Base-by-base conservation (phyloP, 2,888 invertebrate genomes). In the Metalampra italica region DNA sequence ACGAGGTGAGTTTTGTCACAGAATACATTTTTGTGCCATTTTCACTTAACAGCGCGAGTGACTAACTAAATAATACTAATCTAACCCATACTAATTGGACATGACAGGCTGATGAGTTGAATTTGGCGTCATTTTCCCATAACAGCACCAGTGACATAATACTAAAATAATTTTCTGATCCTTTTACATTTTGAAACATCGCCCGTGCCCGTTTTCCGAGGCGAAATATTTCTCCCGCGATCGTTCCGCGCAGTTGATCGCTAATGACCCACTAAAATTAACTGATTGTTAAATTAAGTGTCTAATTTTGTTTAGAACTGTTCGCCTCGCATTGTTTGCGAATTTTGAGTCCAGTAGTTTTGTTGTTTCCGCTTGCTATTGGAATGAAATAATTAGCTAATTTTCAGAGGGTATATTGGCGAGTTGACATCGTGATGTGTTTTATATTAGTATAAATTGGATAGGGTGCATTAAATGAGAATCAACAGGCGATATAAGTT, bases 261-360 rank as follows among this genome's bases (percentile, higher is more conserved):
- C 29, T 54, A 56, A 56, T 46, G 47, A 47, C 40, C 52, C 47
- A 50, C 50, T 53, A 52, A 47, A 53, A 50, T 55, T 49, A 53
- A 55, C 49, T 48, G 50, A 53, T 52, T 55, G 55, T 51, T 52
- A 50, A 54, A 49, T 52, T 47, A 42, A 51, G 45, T 53, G 50
- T 51, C 45, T 50, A 54, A 57, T 51, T 54, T 57, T 46, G 51
- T 52, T 54, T 53, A 47, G 46, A 45, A 52, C 44, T 50, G 51
- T 51, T 51, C 45, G 34, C 34, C 37, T 42, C 40, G 39, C 29
- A 49, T 50, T 54, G 56, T 51, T 51, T 14, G 46, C 12, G 22
- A 34, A 15, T 40, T 13, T 34, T n/a, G n/a, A 11, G 29, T 15
- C 29, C 15, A 9, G 34, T 34, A 40, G 37, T 40, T 29, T 8